Evolutionary conservation across 1,140 invertebrate species (phyloP).

Genomic region (Ceratoteleas bidentatus): DNA sequence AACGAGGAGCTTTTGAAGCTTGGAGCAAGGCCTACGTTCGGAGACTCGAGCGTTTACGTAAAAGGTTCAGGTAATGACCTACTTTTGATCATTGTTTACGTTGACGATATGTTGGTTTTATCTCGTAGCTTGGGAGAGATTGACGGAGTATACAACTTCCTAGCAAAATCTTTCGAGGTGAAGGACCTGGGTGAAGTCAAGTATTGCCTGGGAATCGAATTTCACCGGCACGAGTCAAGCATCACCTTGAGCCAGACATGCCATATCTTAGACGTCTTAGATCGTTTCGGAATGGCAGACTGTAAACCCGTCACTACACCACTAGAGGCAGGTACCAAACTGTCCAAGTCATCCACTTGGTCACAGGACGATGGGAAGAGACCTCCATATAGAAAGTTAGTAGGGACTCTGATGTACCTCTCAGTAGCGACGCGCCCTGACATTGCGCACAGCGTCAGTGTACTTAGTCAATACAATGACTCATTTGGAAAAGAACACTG

Average conservation of each 20-base stretch:
- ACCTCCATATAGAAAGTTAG: slow-evolving; percentile 15
- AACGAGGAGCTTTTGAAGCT: slow-evolving; percentile 1
- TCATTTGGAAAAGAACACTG: slow-evolving; percentile 38
- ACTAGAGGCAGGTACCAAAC: background rate
- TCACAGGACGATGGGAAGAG: background rate
- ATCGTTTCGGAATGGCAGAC: background rate
- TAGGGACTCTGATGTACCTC: slow-evolving; percentile 67
- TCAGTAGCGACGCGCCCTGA: slow-evolving; percentile 72
- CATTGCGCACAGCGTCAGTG: slow-evolving; percentile 67
- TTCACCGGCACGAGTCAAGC: background rate
- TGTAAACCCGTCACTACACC: background rate
- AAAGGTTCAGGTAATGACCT: slow-evolving; percentile 1
- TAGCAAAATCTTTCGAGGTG: background rate
- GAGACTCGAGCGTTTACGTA: slow-evolving; percentile 1
- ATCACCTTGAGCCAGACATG: background rate
- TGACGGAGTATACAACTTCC: background rate
- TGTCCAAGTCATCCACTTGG: background rate
- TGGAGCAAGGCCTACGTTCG: background rate
- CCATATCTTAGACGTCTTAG: background rate
- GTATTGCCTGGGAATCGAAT: slow-evolving; percentile 7
- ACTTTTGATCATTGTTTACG: background rate
- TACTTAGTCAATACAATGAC: slow-evolving; percentile 50
- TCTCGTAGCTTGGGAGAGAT: background rate
- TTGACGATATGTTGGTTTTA: slow-evolving; percentile 1
- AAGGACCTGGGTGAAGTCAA: background rate